phyloP scores from a whole-genome alignment of 2,888 invertebrate genomes.

The Cataglyphis rosenhaueri region DNA sequence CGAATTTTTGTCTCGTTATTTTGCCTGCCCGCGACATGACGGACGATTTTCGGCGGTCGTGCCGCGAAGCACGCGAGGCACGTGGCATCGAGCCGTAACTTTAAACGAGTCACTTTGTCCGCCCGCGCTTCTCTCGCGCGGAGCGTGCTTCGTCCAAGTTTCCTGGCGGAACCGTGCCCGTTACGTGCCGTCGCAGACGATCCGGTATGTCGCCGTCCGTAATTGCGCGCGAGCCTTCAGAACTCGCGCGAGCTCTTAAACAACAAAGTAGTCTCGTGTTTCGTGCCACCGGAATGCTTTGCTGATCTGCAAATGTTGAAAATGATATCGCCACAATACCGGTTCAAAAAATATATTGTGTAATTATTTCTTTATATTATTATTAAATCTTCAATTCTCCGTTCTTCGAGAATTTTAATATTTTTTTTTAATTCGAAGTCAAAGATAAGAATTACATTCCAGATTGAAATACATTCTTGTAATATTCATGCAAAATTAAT shows the following conservation, averaged over 20 bases:
- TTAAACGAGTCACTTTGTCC: conserved; percentile 75
- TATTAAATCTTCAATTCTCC: background rate
- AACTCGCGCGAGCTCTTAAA: conserved; percentile 64
- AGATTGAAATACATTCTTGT: background rate
- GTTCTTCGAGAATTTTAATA: background rate
- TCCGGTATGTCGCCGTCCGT: conserved; percentile 66
- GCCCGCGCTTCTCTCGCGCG: conserved; percentile 31
- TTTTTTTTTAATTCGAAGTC: background rate
- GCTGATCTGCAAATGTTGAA: background rate
- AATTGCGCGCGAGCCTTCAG: conserved; percentile 67
- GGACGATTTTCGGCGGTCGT: conserved; percentile 59
- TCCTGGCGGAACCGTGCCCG: conserved; percentile 55
- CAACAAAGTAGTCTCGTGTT: conserved; percentile 20
- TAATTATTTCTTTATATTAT: background rate
- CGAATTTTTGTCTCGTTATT: conserved; percentile 36
- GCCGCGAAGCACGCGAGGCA: conserved; percentile 66
- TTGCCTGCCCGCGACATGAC: conserved; percentile 47
- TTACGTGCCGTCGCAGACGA: conserved; percentile 58
- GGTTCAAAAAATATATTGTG: background rate
- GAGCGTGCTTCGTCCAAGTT: conserved; percentile 61
- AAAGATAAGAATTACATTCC: background rate
- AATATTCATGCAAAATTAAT: background rate
- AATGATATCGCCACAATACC: background rate
- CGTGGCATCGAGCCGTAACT: conserved; percentile 73
- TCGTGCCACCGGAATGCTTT: background rate